Base-by-base conservation (phyloP, 2,888 invertebrate genomes). In the Linnaemya tessellans region DNA sequence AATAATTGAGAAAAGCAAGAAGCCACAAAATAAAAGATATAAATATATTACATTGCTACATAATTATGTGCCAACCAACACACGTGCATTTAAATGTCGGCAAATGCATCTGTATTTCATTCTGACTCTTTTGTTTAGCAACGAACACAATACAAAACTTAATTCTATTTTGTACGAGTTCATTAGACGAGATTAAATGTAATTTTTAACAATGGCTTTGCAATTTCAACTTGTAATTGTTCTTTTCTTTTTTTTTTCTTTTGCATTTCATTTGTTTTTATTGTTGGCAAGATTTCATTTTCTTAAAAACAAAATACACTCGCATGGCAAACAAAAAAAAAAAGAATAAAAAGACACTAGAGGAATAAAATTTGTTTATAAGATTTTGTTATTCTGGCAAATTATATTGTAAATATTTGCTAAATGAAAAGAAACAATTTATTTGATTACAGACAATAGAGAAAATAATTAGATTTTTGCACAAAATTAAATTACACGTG, bases 161-260 rank as follows among this genome's bases (percentile, higher is more conserved):
- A 85, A 81, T 85, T 78, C 46, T 60, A 71, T 71, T 75, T 67
- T 65, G 75, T 75, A 62, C 56, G 75, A 79, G 58, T 85, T 82
- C 79, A 81, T 82, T 79, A 79, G 70, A 74, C 68, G 78, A 74
- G 62, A 81, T 81, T 79, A 81, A 64, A 74, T 49, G 64, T 79
- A 80, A 79, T 56, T 82, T 73, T 70, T 35, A 62, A 60, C 64
- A 74, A 70, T 62, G 30, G n/a, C n/a, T 67, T 74, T 73, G 79
- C 56, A 80, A 84, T 51, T 80, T 62, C 56, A 60, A 78, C 22
- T 73, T 64, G 54, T 80, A 68, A 58, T 58, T 78, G 49, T 74
- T 54, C 25, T 43, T 46, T 9, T 25, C 54, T 22, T 58, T 35
- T 15, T 15, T 22, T 38, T 73, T 22, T 49, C 20, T 18, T 15